Conservation (phyloP, 1,140 invertebrate genomes). For the Drosophila kanapiae region DNA sequence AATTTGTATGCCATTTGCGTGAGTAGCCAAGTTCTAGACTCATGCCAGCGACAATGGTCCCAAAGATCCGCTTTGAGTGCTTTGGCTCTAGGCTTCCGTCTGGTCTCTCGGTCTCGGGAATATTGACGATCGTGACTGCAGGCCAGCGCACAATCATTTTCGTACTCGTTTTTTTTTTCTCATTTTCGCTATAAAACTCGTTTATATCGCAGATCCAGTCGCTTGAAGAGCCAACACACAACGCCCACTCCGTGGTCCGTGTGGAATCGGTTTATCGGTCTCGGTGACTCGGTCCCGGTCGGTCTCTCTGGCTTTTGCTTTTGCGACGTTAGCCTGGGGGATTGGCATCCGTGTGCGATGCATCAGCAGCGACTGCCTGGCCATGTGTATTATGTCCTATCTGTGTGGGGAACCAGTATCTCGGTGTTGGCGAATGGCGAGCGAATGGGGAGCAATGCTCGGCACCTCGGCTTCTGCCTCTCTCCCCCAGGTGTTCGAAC, state of each 20-base stretch:
- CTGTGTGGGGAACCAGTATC: slow-evolving; percentile 19
- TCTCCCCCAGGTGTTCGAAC: slow-evolving; percentile 68
- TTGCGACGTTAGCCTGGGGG: slow-evolving; percentile 22
- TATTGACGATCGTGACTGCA: slow-evolving; percentile 61
- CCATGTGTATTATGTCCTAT: slow-evolving; percentile 24
- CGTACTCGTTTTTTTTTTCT: slow-evolving; percentile 26
- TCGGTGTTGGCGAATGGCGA: slow-evolving; percentile 4
- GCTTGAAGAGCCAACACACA: slow-evolving; percentile 26
- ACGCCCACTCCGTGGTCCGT: slow-evolving; percentile 62
- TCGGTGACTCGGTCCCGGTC: slow-evolving; percentile 19
- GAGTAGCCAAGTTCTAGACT: slow-evolving; percentile 41
- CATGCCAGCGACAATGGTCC: not conserved
- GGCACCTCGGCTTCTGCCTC: slow-evolving; percentile 42
- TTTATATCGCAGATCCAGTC: slow-evolving; percentile 50
- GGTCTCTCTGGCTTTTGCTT: slow-evolving; percentile 19
- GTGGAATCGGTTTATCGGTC: slow-evolving; percentile 39
- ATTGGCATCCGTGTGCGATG: slow-evolving; percentile 41
- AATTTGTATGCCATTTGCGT: slow-evolving; percentile 63
- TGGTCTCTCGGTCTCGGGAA: slow-evolving; percentile 26
- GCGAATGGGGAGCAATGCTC: slow-evolving; percentile 66
- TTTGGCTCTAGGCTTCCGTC: slow-evolving; percentile 32
- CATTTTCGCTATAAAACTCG: slow-evolving; percentile 65
- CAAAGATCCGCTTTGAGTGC: slow-evolving; percentile 34
- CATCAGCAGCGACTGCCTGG: slow-evolving; percentile 11
- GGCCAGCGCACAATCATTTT: slow-evolving; percentile 23